phyloP scores from a whole-genome alignment of 2,888 invertebrate species.

The Drosophila yooni region DNA sequence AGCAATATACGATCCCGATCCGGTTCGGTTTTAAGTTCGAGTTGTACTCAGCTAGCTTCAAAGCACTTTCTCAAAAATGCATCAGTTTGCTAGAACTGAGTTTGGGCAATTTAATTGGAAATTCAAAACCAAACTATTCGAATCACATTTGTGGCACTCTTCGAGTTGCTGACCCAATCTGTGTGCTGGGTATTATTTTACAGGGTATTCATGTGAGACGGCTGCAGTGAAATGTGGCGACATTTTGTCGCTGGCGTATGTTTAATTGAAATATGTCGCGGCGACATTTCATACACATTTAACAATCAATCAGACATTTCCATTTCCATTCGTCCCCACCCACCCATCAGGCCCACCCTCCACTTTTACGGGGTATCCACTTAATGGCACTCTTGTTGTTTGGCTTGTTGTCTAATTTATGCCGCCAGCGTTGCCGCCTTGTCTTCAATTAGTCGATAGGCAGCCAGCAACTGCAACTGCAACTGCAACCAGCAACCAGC shows the following conservation, averaged over 20 bases:
- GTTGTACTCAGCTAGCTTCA: not conserved
- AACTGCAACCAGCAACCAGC: constrained; percentile 19
- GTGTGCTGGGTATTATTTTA: not conserved
- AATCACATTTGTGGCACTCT: not conserved
- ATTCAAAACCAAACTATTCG: not conserved
- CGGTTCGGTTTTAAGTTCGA: not conserved
- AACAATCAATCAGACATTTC: constrained; percentile 70
- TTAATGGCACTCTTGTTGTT: constrained; percentile 59
- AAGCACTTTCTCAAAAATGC: not conserved
- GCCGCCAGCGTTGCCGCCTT: constrained; percentile 63
- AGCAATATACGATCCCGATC: not conserved
- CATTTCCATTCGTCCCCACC: constrained; percentile 1
- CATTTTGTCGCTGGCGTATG: constrained; percentile 24
- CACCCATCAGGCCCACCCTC: not conserved
- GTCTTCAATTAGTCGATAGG: constrained; percentile 73
- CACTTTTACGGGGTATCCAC: constrained; percentile 39
- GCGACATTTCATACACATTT: constrained; percentile 65
- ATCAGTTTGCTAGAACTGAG: not conserved
- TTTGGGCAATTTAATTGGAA: not conserved
- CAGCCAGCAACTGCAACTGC: constrained; percentile 48
- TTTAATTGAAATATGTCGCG: constrained; percentile 75
- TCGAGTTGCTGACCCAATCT: not conserved
- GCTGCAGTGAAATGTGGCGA: constrained; percentile 4
- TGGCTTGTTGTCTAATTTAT: constrained; percentile 62
- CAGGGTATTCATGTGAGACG: not conserved